These are phyloP conservation scores for Rousettus madagascariensis DNA, from an alignment of 2,797 vertebrate species.

Conservation along the genomic window DNA sequence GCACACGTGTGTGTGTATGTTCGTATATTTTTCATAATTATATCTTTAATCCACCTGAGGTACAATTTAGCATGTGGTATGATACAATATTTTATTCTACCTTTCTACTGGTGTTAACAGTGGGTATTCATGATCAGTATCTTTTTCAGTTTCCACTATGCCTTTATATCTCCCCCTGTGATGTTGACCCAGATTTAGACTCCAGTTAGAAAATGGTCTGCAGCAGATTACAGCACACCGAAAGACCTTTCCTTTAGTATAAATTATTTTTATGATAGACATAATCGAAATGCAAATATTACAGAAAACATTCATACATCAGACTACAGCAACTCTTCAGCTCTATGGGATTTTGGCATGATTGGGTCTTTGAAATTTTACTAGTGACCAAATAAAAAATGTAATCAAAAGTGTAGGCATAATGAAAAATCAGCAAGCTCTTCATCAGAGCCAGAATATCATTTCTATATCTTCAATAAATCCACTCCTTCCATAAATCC, in stretches of 20 bases:
- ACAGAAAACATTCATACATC: conserved; percentile 89
- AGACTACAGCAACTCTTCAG: conserved; percentile 88
- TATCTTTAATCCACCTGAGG: not conserved
- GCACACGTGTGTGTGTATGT: not conserved
- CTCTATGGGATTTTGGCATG: conserved; percentile 83
- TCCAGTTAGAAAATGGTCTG: conserved; percentile 87
- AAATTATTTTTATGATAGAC: conserved; percentile 84
- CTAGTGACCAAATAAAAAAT: conserved; percentile 90
- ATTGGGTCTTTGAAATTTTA: conserved; percentile 81
- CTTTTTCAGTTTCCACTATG: conserved; percentile 37
- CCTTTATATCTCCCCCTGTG: conserved; percentile 85
- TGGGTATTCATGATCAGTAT: conserved; percentile 72
- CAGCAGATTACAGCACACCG: conserved; percentile 85
- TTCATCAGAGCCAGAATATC: conserved; percentile 94
- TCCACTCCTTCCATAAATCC: conserved; percentile 89
- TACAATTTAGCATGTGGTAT: not conserved
- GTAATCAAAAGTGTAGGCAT: conserved; percentile 82
- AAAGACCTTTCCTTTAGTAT: conserved; percentile 83
- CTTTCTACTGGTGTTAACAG: conserved; percentile 42
- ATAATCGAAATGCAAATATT: conserved; percentile 89
- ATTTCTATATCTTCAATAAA: conserved; percentile 92
- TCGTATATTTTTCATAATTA: not conserved
- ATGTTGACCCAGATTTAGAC: conserved; percentile 86
- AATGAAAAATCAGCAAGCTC: conserved; percentile 89
- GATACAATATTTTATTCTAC: not conserved